Base-by-base conservation (phyloP, 2,888 invertebrate species). In the Alloscopus bannaensis region DNA sequence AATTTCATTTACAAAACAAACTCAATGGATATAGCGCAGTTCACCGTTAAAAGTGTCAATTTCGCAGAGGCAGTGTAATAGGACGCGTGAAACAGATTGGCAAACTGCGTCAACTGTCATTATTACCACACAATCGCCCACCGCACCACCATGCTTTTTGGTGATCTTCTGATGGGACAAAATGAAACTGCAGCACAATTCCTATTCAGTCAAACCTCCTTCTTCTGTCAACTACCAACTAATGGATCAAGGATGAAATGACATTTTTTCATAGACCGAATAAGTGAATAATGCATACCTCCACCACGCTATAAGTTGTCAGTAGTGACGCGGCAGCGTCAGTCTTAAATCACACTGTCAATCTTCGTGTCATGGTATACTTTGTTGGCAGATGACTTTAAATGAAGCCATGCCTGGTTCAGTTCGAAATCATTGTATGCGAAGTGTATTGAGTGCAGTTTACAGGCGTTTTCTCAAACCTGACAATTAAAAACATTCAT, bases 191-290 rank as follows among this genome's bases (percentile, higher is more conserved):
- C 31, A 57, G 20, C 50, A 13, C 50, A 20, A 18, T 47, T n/a
- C 4, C 55, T 55, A 26, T 52, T 20, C 16, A 28, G 31, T 26
- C 11, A 45, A 13, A 55, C 24, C 2, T 31, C 31, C 20, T 60
- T 31, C 31, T 60, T n/a, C n/a, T 18, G 4, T 28, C 2, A 50
- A 26, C 11, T 31, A n/a, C 13, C 59, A 59, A 31, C 47, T 70
- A 59, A 70, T 70, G 42, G 29, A 60, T 70, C 20, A 29, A 47
- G 70, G 60, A 70, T 70, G 70, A 70, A 70, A 70, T 70, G 70
- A 70, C 70, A 70, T 29, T 47, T 70, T 70, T 70, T 26, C 3
- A 36, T 29, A 47, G 28, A 13, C n/a, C 36, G 59, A 31, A 18
- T 24, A 2, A 40, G 11, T n/a, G n/a, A n/a, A n/a, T n/a, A n/a